These are phyloP conservation scores for Carcina quercana DNA, from an alignment of 2,888 invertebrate species.

Conservation along the genomic window DNA sequence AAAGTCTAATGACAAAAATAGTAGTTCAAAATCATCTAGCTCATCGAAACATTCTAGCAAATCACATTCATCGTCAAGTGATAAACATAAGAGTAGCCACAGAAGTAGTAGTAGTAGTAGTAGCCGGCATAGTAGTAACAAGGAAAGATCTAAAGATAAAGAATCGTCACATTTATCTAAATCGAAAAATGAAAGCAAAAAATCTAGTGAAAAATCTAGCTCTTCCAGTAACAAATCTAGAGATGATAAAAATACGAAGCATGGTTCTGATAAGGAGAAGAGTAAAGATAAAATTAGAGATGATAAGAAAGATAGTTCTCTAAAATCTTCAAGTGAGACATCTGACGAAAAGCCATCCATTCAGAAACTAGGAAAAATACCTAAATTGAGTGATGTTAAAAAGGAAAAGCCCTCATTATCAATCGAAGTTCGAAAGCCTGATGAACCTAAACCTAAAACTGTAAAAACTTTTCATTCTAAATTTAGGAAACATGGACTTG, in stretches of 20 bases:
- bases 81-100: slow-evolving; percentile 42
- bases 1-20: slow-evolving; percentile 66
- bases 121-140: slow-evolving; percentile 52
- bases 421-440: slow-evolving; percentile 84
- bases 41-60: slow-evolving; percentile 59
- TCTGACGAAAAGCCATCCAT: slow-evolving; percentile 81
- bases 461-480: slow-evolving; percentile 94
- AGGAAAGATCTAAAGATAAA: slow-evolving; percentile 44
- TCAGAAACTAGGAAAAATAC: slow-evolving; percentile 85
- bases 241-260: slow-evolving; percentile 42
- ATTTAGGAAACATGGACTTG: slow-evolving; percentile 92
- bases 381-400: slow-evolving; percentile 77
- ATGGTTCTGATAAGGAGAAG: slow-evolving; percentile 14
- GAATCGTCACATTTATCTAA: slow-evolving; percentile 45
- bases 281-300: slow-evolving; percentile 20
- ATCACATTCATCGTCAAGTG: slow-evolving; percentile 49
- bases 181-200: slow-evolving; percentile 49
- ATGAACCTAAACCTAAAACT: slow-evolving; percentile 86
- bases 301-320: slow-evolving; percentile 31
- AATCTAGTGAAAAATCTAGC: slow-evolving; percentile 39
- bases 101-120: slow-evolving; percentile 52
- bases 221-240: slow-evolving; percentile 46
- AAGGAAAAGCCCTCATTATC: slow-evolving; percentile 86
- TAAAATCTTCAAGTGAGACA: slow-evolving; percentile 71
- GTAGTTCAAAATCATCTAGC: slow-evolving; percentile 33